phyloP scores from a whole-genome alignment of 2,888 invertebrate genomes.

The Watsonalla binaria region DNA sequence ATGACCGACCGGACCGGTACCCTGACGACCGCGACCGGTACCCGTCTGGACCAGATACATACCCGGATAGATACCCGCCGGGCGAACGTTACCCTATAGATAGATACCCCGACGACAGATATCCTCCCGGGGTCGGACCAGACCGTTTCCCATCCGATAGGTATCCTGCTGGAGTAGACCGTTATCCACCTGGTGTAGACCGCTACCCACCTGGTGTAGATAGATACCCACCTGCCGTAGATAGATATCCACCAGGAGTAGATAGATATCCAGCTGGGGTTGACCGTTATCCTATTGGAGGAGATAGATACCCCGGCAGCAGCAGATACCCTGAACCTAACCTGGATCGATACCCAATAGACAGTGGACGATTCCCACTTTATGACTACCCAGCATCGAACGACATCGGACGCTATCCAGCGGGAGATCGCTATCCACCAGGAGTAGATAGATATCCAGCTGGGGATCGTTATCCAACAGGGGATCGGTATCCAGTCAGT shows the following conservation, averaged over 20 bases:
- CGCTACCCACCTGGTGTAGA: slow-evolving; percentile 46
- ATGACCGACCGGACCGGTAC: slow-evolving; percentile 63
- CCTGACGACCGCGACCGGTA: slow-evolving; percentile 34
- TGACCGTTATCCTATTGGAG: slow-evolving; percentile 66
- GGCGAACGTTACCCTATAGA: slow-evolving; percentile 43
- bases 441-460: slow-evolving; percentile 26
- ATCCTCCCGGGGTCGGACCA: slow-evolving; percentile 64
- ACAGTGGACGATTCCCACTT: slow-evolving; percentile 59
- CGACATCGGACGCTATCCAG: slow-evolving; percentile 39
- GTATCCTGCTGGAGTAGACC: slow-evolving; percentile 55
- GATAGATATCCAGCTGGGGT: slow-evolving; percentile 62
- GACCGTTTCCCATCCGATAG: slow-evolving; percentile 50
- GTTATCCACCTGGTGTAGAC: slow-evolving; percentile 44
- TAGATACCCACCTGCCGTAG: slow-evolving; percentile 67
- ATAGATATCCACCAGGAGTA: slow-evolving; percentile 61
- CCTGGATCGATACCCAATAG: slow-evolving; percentile 50
- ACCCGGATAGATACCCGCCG: slow-evolving; percentile 71
- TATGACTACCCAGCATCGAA: slow-evolving; percentile 44
- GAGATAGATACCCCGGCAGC: slow-evolving; percentile 34
- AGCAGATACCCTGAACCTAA: slow-evolving; percentile 73
- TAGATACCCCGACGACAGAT: slow-evolving; percentile 62
- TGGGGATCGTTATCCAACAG: slow-evolving; percentile 44
- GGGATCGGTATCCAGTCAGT: slow-evolving; percentile 61
- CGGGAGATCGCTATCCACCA: slow-evolving; percentile 56
- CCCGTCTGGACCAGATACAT: slow-evolving; percentile 37